phyloP scores from a whole-genome alignment of 1,140 invertebrate species.

The Vollenhovia emeryi region DNA sequence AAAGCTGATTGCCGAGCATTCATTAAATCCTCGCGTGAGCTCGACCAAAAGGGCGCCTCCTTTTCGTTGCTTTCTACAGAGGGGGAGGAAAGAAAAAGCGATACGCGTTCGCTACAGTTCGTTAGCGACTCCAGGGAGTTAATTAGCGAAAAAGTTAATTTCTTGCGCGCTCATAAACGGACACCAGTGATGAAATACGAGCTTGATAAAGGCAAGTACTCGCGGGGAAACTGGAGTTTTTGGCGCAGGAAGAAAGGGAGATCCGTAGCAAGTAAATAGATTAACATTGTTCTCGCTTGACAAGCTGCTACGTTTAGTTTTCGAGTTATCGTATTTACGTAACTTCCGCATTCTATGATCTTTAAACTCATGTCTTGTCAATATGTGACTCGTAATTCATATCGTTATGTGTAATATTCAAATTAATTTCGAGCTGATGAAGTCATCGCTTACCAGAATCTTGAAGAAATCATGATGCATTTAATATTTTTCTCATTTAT shows the following conservation, averaged over 20 bases:
- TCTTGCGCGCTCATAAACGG: conserved; percentile 82
- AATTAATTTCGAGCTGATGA: background rate
- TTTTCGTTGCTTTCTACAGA: conserved; percentile 37
- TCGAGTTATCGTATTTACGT: background rate
- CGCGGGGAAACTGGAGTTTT: conserved; percentile 80
- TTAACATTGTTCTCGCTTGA: conserved; percentile 61
- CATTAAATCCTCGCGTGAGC: conserved; percentile 33
- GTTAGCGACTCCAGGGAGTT: conserved; percentile 83
- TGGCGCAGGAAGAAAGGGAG: conserved; percentile 66
- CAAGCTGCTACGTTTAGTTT: conserved; percentile 4
- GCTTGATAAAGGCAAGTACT: conserved; percentile 82
- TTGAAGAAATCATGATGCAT: background rate
- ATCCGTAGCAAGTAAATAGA: conserved; percentile 66
- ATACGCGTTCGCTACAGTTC: conserved; percentile 79
- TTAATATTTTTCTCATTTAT: conserved; percentile 5
- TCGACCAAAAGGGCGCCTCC: conserved; percentile 32
- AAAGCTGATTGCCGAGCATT: background rate
- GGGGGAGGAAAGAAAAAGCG: conserved; percentile 71
- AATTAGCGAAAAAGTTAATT: conserved; percentile 85
- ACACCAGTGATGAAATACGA: conserved; percentile 83
- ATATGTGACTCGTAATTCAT: background rate
- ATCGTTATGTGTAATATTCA: background rate
- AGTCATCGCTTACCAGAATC: background rate
- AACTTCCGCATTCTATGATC: background rate
- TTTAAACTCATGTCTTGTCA: conserved; percentile 1